These are phyloP conservation scores for Antheraea yamamai DNA, from an alignment of 2,888 invertebrate genomes.

Conservation along the genomic window DNA sequence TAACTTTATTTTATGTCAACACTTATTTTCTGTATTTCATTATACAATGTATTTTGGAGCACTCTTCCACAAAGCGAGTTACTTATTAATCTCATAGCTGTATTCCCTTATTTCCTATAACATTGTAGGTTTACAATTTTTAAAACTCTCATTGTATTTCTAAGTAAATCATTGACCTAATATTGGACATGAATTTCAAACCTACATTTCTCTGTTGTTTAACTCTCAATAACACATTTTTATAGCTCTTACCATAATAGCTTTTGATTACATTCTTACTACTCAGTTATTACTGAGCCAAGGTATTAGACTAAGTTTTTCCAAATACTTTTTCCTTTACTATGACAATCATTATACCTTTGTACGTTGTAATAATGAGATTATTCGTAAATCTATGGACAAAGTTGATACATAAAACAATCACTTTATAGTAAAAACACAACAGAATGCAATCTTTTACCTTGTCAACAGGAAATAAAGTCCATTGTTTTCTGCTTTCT, in stretches of 20 bases:
- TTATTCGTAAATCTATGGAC: background rate
- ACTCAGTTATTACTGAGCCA: background rate
- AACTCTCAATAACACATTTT: background rate
- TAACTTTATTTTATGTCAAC: background rate
- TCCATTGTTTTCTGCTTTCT: constrained; percentile 51
- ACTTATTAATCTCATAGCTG: background rate
- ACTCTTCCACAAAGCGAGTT: background rate
- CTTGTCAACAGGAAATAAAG: constrained; percentile 44
- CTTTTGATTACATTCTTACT: background rate
- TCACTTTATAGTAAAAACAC: constrained; percentile 4
- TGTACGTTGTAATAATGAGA: background rate
- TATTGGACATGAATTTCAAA: background rate
- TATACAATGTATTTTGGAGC: background rate
- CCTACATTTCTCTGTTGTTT: background rate
- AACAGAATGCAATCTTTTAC: constrained; percentile 31
- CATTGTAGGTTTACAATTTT: background rate
- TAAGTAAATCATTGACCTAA: background rate
- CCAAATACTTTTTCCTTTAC: background rate
- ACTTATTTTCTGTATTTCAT: background rate
- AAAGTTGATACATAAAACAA: no score
- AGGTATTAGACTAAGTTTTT: background rate
- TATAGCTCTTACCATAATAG: background rate
- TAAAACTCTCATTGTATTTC: background rate
- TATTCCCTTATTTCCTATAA: background rate
- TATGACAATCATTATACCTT: background rate